A percentile compares a stretch with the other conserved stretches of the same genome.
Conservation (phyloP, 2,888 invertebrate species). For the Tetranychus truncatus region DNA sequence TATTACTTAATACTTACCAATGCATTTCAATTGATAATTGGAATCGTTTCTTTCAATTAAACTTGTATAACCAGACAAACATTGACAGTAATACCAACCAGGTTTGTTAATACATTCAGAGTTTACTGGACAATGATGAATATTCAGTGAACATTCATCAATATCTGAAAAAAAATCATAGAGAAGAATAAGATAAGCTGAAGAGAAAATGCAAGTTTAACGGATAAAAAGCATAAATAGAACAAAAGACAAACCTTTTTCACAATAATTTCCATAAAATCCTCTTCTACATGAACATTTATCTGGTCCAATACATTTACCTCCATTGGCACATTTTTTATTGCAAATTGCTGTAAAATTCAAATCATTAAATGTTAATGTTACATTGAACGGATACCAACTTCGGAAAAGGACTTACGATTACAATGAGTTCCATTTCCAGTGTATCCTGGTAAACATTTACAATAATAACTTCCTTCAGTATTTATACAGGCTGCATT, state of each 20-base stretch:
- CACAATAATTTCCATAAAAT: slow-evolving; percentile 61
- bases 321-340: slow-evolving; percentile 63
- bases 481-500: slow-evolving; percentile 63
- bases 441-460: slow-evolving; percentile 46
- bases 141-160: slow-evolving; percentile 57
- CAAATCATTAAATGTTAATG: background rate
- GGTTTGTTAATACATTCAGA: slow-evolving; percentile 4
- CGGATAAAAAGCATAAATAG: background rate
- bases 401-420: slow-evolving; percentile 42
- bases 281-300: slow-evolving; percentile 60
- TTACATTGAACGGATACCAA: background rate
- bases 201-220: background rate
- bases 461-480: slow-evolving; percentile 53
- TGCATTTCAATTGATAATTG: background rate
- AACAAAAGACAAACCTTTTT: slow-evolving; percentile 38
- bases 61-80: background rate
- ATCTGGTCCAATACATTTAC: slow-evolving; percentile 55
- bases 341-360: slow-evolving; percentile 49
- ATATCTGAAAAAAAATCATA: slow-evolving; percentile 40
- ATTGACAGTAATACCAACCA: slow-evolving; percentile 5
- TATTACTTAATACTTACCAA: background rate
- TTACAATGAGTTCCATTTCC: slow-evolving; percentile 60
- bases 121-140: slow-evolving; percentile 43
- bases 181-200: slow-evolving; percentile 25
- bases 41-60: background rate